A percentile compares a stretch with the other conserved stretches of the same genome.
Evolutionary conservation across 2,888 invertebrate species (phyloP).

Genomic region (Zaprionus bogoriensis): DNA sequence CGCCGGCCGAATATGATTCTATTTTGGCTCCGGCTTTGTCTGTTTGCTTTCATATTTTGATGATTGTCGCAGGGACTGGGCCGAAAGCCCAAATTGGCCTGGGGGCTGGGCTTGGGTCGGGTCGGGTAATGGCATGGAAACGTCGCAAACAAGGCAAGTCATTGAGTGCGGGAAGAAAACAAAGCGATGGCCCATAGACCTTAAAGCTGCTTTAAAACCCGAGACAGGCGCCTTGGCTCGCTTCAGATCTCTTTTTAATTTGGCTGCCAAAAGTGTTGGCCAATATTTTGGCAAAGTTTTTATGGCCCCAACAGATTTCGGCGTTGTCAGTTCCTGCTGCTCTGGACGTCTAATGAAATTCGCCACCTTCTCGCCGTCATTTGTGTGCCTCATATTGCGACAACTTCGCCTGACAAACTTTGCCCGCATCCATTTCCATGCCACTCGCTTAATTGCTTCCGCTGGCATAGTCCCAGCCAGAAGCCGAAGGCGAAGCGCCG

Average conservation of each 20-base stretch:
- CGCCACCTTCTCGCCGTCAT: conserved; percentile 35
- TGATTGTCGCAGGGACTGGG: conserved; percentile 43
- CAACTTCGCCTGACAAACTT: conserved; percentile 38
- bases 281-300: conserved; percentile 57
- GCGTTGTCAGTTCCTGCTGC: conserved; percentile 27
- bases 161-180: background rate
- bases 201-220: conserved; percentile 34
- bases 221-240: conserved; percentile 6
- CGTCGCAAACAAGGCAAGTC: conserved; percentile 15
- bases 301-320: conserved; percentile 61
- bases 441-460: conserved; percentile 57
- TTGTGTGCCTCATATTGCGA: conserved; percentile 30
- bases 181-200: conserved; percentile 9
- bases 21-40: conserved; percentile 36
- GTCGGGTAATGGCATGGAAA: conserved; percentile 39
- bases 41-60: conserved; percentile 53
- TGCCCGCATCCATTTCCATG: conserved; percentile 18
- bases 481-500: conserved; percentile 5
- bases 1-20: conserved; percentile 39
- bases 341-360: conserved; percentile 61
- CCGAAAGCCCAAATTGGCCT: conserved; percentile 48
- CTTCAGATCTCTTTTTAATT: conserved; percentile 42
- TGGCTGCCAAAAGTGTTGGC: conserved; percentile 48
- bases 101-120: background rate
- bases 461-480: background rate